Evolutionary conservation across 2,113 vertebrate species (phyloP).

Genomic region (Erythrocercus mccallii): DNA sequence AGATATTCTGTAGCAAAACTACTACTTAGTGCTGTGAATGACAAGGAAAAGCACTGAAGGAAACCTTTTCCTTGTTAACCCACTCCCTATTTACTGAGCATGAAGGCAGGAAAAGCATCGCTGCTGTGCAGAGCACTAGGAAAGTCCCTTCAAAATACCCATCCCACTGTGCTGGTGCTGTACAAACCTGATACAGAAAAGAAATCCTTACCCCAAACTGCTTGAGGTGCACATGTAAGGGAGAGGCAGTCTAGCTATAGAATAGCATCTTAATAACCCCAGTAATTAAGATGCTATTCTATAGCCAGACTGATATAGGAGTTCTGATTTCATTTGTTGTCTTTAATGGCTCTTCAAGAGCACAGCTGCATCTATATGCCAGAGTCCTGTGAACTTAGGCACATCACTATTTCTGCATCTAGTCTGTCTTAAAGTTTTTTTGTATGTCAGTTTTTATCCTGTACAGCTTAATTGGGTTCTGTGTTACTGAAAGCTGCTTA

Average conservation of each 20-base stretch:
- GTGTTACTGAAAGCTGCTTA: constrained; percentile 1
- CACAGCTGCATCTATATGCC: neutral
- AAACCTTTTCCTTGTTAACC: neutral
- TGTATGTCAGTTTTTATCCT: neutral
- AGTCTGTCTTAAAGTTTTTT: neutral
- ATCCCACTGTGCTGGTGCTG: neutral
- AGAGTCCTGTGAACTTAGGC: neutral
- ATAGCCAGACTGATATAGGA: neutral
- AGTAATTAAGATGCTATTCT: neutral
- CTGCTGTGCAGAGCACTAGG: neutral
- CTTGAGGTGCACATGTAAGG: neutral
- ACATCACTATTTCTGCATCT: neutral
- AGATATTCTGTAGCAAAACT: neutral
- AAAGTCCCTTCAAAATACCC: neutral
- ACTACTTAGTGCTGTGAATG: neutral
- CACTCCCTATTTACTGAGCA: neutral
- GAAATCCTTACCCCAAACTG: neutral
- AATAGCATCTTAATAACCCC: neutral
- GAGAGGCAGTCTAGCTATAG: neutral
- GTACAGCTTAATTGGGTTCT: constrained; percentile 47
- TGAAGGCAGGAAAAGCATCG: neutral
- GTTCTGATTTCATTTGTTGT: neutral
- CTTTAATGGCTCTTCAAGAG: neutral
- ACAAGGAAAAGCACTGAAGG: neutral
- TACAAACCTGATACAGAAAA: neutral